Evolutionary conservation across 2,888 invertebrate species (phyloP), one percentile per base, ranked within the genome.

Genomic region (Stenchaetothrips biformis): DNA sequence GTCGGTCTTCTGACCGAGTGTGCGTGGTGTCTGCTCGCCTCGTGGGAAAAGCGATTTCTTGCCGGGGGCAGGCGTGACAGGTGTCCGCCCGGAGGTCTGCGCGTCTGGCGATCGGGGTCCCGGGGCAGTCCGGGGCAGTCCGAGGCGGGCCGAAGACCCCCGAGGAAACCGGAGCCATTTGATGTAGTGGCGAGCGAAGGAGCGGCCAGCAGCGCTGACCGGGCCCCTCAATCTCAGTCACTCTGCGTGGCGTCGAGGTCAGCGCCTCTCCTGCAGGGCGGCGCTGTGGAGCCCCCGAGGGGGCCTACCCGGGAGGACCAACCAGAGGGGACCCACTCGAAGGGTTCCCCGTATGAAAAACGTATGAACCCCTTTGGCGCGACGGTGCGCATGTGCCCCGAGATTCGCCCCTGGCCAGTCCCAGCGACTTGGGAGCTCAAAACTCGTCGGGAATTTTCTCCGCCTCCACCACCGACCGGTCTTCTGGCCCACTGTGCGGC

Each of bases 1-100:
- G n/a, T n/a, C n/a, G n/a, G n/a, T n/a, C n/a, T n/a, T n/a, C n/a
- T n/a, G n/a, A n/a, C n/a, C n/a, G n/a, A n/a, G n/a, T n/a, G n/a
- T n/a, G n/a, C n/a, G n/a, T n/a, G n/a, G n/a, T n/a, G n/a, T n/a
- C n/a, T 37, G 37, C 4, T 37, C 37, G 37, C 1, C 37, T 37
- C 59, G 59, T 59, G 59, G 18, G 59, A 59, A 13, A 53, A 18
- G 16, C 13, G 59, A 18, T 18, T 53, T 16, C 53, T 53, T 16
- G 59, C 59, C 67, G 25, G 67, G n/a, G n/a, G n/a, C n/a, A n/a
- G n/a, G 25, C 67, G 67, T 74, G 67, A 74, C 21, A 74, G 67
- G 67, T 21, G 53, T 13, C 53, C 4, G 37, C 37, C 67, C 25
- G 67, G 25, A 11, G 21, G 21, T 2, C 11, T 0, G 9, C 21